phyloP scores from a whole-genome alignment of 2,888 invertebrate genomes.

The Allophyes oxyacanthae region DNA sequence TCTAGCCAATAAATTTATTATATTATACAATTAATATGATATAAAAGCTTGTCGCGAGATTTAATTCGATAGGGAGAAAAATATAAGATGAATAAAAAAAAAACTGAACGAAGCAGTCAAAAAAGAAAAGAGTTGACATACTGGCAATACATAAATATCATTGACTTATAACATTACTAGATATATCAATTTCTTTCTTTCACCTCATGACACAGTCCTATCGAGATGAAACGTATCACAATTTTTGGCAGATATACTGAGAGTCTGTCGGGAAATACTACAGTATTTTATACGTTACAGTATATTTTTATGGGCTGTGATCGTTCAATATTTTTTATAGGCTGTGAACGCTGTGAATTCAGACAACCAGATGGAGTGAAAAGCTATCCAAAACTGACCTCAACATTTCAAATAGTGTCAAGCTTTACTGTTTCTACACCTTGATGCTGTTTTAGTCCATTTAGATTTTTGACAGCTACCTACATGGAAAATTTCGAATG shows the following conservation, averaged over 20 bases:
- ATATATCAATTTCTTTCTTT: slow-evolving; percentile 25
- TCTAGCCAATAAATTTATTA: no score
- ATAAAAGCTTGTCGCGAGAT: no score
- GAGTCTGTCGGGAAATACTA: slow-evolving; percentile 23
- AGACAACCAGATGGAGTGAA: slow-evolving; percentile 29
- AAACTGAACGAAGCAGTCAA: no score
- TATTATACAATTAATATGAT: no score
- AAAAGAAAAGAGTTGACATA: no score
- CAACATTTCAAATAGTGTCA: slow-evolving; percentile 5
- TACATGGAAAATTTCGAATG: no score
- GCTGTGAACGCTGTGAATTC: slow-evolving; percentile 28
- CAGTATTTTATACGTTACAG: slow-evolving; percentile 27
- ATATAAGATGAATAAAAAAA: no score
- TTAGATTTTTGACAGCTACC: no score
- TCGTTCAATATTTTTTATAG: slow-evolving; percentile 47
- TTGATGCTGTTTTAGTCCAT: no score
- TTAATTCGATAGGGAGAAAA: no score
- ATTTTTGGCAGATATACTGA: slow-evolving; percentile 8
- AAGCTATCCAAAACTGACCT: slow-evolving; percentile 21
- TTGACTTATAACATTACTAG: no score
- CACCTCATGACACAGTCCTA: slow-evolving; percentile 26
- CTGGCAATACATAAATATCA: no score
- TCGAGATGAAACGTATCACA: slow-evolving; percentile 32
- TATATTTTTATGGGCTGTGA: slow-evolving; percentile 39
- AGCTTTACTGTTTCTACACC: background rate